phyloP scores from a whole-genome alignment of 2,797 vertebrate species.

The Taeniopygia guttata region DNA sequence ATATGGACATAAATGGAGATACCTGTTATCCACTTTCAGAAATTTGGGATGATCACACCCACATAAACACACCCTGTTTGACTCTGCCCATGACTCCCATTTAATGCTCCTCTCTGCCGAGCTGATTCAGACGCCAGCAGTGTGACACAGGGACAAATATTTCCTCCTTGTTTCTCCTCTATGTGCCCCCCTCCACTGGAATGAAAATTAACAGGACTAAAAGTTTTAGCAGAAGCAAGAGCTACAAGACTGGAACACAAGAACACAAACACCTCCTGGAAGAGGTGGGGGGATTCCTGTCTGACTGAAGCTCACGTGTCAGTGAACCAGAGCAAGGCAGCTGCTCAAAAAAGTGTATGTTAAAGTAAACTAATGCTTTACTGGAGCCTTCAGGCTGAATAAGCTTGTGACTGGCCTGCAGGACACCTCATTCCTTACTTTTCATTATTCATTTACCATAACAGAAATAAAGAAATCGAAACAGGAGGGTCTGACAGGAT shows the following conservation, averaged over 20 bases:
- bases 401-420: neutral
- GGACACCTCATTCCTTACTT: neutral
- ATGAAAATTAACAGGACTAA: neutral
- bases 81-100: neutral
- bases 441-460: conserved; percentile 29
- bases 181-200: accelerated
- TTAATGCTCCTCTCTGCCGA: neutral
- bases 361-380: neutral
- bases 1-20: neutral
- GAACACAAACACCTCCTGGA: neutral
- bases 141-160: accelerated
- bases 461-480: conserved; percentile 34
- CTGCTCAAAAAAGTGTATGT: accelerated
- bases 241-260: neutral
- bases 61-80: neutral
- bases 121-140: neutral
- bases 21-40: accelerated
- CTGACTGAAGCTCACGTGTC: accelerated
- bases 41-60: accelerated
- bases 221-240: neutral
- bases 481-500: conserved; percentile 34
- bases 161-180: neutral
- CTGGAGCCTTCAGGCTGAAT: neutral
- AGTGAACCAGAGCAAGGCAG: neutral
- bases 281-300: neutral